Base-by-base conservation (phyloP, 2,888 invertebrate species). In the Caenorhabditis sp. region DNA sequence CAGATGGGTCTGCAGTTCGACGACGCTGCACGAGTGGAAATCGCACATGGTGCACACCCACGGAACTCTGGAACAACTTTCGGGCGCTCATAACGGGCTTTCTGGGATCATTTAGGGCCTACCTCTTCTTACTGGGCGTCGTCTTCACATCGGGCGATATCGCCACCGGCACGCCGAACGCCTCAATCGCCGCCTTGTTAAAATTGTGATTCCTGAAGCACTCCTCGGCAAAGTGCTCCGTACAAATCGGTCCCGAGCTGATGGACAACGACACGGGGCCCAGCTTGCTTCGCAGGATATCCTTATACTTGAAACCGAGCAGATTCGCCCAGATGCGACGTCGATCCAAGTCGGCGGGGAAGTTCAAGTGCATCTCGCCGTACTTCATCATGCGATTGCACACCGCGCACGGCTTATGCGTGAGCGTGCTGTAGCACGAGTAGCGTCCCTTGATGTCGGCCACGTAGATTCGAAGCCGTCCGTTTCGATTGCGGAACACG, bases 11-110 rank as follows among this genome's bases (percentile, higher is more conserved):
- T 84, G 85, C 19, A 85, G 70, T 16, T 80, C 82, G 58, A 54
- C 75, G 24, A 87, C 86, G 51, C 84, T 85, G 51, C 76, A 85
- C 51, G 87, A 85, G 26, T 80, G 76, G 73, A 83, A 89, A 0
- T 82, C 54, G 49, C 88, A 89, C n/a, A 89, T 77, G 22, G 88
- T 85, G 70, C 88, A 89, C 14, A 79, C 81, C 88, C 88, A 89
- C 16, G 87, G 88, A 19, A 86, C 85, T 66, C 88, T 87, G 58
- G 61, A 85, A 54, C 58, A 84, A 54, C 58, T 80, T 64, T 73
- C 41, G 35, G 61, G 61, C 22, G 61, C 12, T 61, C 38, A 41
- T 61, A 12, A 7, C 3, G n/a, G 22, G 31, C 19, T 59, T 22
- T 38, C 12, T 22, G 38, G 4, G 38, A n/a, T 35, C 14, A 10